Conservation (phyloP, 2,113 vertebrate genomes). For the Anhinga rufa region DNA sequence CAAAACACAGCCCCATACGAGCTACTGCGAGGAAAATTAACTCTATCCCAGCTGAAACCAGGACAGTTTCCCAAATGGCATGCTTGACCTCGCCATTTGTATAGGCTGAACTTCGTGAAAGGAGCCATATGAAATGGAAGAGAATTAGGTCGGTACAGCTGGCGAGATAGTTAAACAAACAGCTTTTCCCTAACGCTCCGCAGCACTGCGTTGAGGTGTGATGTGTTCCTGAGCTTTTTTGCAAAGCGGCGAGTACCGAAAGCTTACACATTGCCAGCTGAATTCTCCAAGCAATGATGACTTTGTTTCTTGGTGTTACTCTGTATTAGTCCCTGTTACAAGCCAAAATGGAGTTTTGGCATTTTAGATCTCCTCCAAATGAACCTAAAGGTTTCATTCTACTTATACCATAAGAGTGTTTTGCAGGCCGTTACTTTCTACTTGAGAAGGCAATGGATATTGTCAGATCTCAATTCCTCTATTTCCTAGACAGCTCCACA, state of each 20-base stretch:
- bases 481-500: constrained; percentile 44
- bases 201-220: neutral
- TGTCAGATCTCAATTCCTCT: constrained; percentile 50
- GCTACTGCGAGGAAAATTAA: no score
- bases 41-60: no score
- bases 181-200: neutral
- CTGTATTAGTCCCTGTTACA: neutral
- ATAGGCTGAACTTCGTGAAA: neutral
- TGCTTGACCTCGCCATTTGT: neutral
- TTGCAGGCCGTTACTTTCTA: constrained; percentile 66
- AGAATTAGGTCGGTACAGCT: neutral
- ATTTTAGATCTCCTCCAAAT: constrained; percentile 68
- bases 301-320: neutral
- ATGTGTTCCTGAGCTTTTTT: neutral
- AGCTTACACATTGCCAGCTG: neutral
- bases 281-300: neutral
- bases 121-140: neutral
- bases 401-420: constrained; percentile 43
- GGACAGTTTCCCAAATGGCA: rapidly evolving
- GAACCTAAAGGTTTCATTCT: constrained; percentile 66
- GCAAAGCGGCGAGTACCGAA: neutral
- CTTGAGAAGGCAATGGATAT: constrained; percentile 56
- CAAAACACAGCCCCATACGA: no score
- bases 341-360: constrained; percentile 62
- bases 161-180: neutral